phyloP scores from a whole-genome alignment of 2,888 invertebrate genomes.

The Strigamia maritima region DNA sequence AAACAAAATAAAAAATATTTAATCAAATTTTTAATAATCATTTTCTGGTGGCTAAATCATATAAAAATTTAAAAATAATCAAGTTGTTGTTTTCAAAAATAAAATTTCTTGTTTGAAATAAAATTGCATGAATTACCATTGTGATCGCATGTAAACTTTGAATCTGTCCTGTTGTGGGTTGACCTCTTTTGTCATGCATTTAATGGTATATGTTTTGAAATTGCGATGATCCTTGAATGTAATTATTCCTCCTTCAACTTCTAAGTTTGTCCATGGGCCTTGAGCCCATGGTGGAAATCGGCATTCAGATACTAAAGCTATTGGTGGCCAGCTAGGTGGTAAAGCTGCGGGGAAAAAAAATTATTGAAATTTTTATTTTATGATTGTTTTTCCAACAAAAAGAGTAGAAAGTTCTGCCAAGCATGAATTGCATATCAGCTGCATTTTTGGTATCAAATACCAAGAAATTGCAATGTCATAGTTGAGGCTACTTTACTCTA shows the following conservation, averaged over 20 bases:
- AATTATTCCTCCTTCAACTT: constrained; percentile 55
- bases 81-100: no score
- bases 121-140: constrained; percentile 55
- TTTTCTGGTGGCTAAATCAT: no score
- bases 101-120: neutral
- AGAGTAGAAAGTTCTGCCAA: neutral
- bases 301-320: constrained; percentile 44
- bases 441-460: no score
- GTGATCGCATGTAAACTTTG: constrained; percentile 57
- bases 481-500: neutral
- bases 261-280: constrained; percentile 62
- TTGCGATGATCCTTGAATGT: constrained; percentile 57
- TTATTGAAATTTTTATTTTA: no score
- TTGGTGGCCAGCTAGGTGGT: constrained; percentile 40
- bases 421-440: neutral
- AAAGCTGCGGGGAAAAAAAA: no score
- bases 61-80: no score
- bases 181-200: constrained; percentile 52
- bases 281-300: constrained; percentile 64
- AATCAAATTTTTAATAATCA: neutral
- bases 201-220: constrained; percentile 58
- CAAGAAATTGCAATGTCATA: neutral
- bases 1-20: constrained; percentile 40
- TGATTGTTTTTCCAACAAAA: no score
- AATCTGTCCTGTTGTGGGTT: constrained; percentile 55